phyloP scores from a whole-genome alignment of 2,113 vertebrate genomes.

The Brachyhypopomus gauderio region DNA sequence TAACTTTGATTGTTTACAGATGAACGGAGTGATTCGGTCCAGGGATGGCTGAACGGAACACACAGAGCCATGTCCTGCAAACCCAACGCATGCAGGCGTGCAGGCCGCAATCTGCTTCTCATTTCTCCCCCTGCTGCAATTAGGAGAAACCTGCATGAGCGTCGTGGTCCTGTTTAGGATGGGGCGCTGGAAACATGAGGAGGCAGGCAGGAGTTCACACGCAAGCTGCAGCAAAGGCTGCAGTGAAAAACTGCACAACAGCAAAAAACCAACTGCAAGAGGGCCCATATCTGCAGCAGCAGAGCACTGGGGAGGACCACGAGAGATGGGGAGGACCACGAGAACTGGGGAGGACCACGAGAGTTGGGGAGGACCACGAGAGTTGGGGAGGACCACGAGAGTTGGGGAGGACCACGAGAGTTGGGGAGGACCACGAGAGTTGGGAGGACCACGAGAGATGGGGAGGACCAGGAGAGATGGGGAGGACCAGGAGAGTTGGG shows the following conservation, averaged over 20 bases:
- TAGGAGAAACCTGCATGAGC: neutral
- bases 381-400: too few species aligned
- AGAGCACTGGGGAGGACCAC: too few species aligned
- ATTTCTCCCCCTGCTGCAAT: neutral
- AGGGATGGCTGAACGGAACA: neutral
- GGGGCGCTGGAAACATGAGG: neutral
- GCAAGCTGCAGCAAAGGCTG: slow-evolving; percentile 54
- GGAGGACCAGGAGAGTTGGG: too few species aligned
- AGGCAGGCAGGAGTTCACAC: slow-evolving; percentile 45
- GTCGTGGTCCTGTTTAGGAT: slow-evolving; percentile 1
- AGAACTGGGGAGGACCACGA: too few species aligned
- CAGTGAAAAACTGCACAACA: slow-evolving; percentile 61
- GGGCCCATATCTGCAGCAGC: slow-evolving; percentile 38
- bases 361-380: too few species aligned
- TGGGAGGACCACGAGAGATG: too few species aligned
- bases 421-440: too few species aligned
- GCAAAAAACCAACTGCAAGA: slow-evolving; percentile 65
- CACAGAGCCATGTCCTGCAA: neutral
- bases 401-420: too few species aligned
- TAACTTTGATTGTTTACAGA: slow-evolving; percentile 21
- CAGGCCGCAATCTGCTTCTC: slow-evolving; percentile 31
- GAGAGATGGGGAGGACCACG: too few species aligned
- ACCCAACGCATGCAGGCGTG: neutral
- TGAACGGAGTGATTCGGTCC: neutral
- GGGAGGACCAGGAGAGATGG: too few species aligned